Conservation (phyloP, 2,797 vertebrate species). For the Coccyzus lansbergi region DNA sequence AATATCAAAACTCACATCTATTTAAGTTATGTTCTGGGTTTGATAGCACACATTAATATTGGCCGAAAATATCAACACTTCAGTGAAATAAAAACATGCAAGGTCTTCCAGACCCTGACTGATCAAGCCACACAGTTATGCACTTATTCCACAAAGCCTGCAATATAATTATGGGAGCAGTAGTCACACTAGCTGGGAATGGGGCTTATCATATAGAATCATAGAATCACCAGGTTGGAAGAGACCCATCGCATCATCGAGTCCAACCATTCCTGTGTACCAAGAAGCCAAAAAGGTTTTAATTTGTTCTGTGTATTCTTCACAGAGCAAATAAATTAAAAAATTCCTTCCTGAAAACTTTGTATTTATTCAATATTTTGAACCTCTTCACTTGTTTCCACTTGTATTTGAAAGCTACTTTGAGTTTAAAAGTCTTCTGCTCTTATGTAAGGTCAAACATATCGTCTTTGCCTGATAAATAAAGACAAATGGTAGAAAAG, state of each 20-base stretch:
- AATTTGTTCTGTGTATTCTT: neutral
- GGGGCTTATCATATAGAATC: neutral
- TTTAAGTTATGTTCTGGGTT: neutral
- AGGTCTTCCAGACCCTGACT: neutral
- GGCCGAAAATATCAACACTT: constrained; percentile 6
- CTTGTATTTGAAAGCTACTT: neutral
- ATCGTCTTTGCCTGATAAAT: constrained; percentile 29
- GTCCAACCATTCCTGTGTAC: too few species aligned
- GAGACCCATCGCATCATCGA: too few species aligned
- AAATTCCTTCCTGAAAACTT: neutral
- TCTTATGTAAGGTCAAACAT: neutral
- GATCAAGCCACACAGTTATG: neutral
- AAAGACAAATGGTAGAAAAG: constrained; percentile 34
- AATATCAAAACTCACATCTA: neutral
- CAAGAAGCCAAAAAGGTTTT: neutral
- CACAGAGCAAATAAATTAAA: neutral
- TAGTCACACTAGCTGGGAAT: neutral
- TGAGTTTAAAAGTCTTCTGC: neutral
- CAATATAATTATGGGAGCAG: neutral
- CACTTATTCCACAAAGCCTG: neutral
- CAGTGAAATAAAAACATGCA: constrained; percentile 15
- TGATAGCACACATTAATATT: constrained; percentile 14
- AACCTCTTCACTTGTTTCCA: neutral
- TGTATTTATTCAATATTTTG: neutral
- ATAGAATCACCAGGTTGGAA: too few species aligned